Evolutionary conservation across 2,113 vertebrate species (phyloP).

Genomic region (Microcebus ravelobensis): DNA sequence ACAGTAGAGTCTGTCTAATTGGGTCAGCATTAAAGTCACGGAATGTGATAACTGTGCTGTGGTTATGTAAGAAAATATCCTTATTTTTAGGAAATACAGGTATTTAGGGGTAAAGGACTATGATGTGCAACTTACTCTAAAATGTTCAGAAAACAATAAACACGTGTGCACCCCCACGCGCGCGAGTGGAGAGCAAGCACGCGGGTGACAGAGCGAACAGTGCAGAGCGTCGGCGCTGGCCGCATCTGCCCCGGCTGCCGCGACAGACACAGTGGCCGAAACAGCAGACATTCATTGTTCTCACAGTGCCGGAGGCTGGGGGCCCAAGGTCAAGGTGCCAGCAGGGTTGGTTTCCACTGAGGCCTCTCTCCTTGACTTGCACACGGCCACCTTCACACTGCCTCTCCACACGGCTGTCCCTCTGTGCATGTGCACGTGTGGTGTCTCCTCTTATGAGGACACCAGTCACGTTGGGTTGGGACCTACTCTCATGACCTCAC

Average conservation of each 20-base stretch:
- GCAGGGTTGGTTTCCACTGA: background rate
- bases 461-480: too few species aligned
- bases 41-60: background rate
- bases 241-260: background rate
- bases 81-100: background rate
- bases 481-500: too few species aligned
- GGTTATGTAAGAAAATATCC: background rate
- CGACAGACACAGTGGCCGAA: background rate
- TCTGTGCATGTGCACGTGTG: background rate
- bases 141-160: background rate
- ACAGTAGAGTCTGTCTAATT: background rate
- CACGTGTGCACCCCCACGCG: accelerated
- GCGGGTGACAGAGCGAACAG: background rate
- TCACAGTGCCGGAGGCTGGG: background rate
- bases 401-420: background rate
- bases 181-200: background rate
- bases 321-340: background rate
- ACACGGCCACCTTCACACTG: background rate
- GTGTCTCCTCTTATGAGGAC: background rate
- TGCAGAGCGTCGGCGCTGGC: background rate
- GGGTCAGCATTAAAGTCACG: background rate
- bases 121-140: background rate
- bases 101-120: background rate
- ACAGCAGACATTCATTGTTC: background rate
- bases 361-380: background rate